These are phyloP conservation scores for Rhagoletis zephyria DNA, from an alignment of 1,140 invertebrate species.

Conservation along the genomic window DNA sequence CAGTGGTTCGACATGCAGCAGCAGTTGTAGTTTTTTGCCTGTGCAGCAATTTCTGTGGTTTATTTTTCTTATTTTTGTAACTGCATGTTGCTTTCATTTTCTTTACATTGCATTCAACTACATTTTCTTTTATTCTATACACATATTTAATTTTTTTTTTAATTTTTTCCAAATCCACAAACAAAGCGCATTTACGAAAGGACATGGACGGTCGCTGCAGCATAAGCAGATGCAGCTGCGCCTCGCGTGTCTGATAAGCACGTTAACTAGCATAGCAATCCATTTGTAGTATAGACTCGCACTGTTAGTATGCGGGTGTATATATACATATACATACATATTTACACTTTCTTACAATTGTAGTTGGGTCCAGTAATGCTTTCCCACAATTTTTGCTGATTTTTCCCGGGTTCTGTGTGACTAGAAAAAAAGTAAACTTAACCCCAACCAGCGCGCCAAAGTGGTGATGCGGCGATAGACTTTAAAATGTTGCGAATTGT, in stretches of 20 bases:
- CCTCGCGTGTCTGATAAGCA: not conserved
- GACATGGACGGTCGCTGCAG: not conserved
- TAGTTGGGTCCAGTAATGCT: too few species aligned
- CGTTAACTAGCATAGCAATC: not conserved
- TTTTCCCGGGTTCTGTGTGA: too few species aligned
- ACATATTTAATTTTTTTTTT: not conserved
- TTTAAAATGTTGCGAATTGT: too few species aligned
- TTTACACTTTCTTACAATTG: too few species aligned
- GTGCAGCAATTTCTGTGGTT: too few species aligned
- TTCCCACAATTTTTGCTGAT: too few species aligned
- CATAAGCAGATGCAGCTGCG: not conserved
- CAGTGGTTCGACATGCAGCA: not conserved
- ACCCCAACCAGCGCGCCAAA: too few species aligned
- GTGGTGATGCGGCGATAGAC: too few species aligned
- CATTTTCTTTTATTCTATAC: not conserved
- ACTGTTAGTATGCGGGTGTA: too few species aligned
- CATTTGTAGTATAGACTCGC: too few species aligned
- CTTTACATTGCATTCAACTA: not conserved
- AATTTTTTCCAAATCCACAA: not conserved
- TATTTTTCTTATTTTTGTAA: not conserved
- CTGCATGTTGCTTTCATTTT: not conserved
- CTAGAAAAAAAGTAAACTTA: too few species aligned
- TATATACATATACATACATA: too few species aligned
- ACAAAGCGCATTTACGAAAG: slow-evolving; percentile 6
- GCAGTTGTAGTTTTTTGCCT: not conserved